Base-by-base conservation (phyloP, 2,888 invertebrate species). In the Monoplex corrugatus region DNA sequence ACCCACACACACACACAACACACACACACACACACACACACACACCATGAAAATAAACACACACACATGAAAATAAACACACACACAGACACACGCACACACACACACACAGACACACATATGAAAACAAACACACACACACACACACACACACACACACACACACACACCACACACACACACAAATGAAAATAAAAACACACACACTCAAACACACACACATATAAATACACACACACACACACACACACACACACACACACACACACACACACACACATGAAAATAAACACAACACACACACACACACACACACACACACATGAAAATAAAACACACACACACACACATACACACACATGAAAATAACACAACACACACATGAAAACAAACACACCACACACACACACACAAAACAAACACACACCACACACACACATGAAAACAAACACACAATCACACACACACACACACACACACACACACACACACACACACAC, bases 281-380 rank as follows among this genome's bases (percentile, higher is more conserved):
- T 35, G 35, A 32, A 35, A 32, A 75, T 35, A 75, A 32, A 75
- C 75, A 75, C 75, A 75, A 75, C 75, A 75, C 75, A 35, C 75
- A 75, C 75, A 75, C 75, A 75, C 75, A 75, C 75, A 75, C 75
- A 75, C 75, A 75, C 75, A 75, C 75, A 75, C 75, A 75, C 75
- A 75, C 75, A n/a, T n/a, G n/a, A n/a, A n/a, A n/a, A n/a, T n/a
- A n/a, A n/a, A n/a, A 75, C 75, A 75, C 75, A 75, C 75, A 75
- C 75, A 75, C 75, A 68, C 68, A 28, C n/a, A 28, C 68, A 16
- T n/a, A 28, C 68, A 16, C n/a, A 16, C 19, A 68, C n/a, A 68
- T 28, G 5, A 10, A 28, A 13, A 68, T n/a, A 13, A 68, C 28
- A 68, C n/a, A 5, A 68, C 5, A 6, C n/a, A 68, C 68, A 68